Evolutionary conservation across 2,113 vertebrate genomes (phyloP).

Genomic region (Zosterops lateralis): DNA sequence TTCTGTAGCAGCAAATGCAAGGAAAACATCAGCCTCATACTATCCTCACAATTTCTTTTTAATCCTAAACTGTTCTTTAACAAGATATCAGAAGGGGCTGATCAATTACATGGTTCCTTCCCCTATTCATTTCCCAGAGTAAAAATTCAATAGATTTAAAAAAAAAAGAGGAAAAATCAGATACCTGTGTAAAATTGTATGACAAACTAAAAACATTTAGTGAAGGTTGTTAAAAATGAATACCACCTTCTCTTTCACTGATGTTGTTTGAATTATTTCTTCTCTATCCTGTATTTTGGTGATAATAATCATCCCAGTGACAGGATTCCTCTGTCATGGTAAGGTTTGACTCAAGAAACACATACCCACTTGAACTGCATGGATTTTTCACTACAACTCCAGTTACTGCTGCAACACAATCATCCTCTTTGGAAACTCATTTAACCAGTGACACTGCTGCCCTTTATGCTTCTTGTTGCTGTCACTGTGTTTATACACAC

Average conservation of each 20-base stretch:
- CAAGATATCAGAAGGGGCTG: background rate
- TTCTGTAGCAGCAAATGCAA: background rate
- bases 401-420: background rate
- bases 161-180: background rate
- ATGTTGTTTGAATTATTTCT: background rate
- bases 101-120: background rate
- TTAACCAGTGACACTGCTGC: background rate
- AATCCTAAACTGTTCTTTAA: background rate
- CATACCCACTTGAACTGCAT: fast-evolving
- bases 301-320: background rate
- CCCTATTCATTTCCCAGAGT: background rate
- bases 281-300: background rate
- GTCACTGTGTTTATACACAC: background rate
- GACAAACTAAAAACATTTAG: background rate
- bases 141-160: background rate
- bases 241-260: background rate
- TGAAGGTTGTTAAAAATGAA: background rate
- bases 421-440: background rate
- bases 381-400: background rate
- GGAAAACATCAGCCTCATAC: background rate
- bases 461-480: background rate
- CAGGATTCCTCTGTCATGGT: background rate
- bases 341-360: background rate
- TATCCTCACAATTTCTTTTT: background rate
- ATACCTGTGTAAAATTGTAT: background rate